Conservation (phyloP, 2,797 vertebrate genomes). For the Nyctibius grandis region DNA sequence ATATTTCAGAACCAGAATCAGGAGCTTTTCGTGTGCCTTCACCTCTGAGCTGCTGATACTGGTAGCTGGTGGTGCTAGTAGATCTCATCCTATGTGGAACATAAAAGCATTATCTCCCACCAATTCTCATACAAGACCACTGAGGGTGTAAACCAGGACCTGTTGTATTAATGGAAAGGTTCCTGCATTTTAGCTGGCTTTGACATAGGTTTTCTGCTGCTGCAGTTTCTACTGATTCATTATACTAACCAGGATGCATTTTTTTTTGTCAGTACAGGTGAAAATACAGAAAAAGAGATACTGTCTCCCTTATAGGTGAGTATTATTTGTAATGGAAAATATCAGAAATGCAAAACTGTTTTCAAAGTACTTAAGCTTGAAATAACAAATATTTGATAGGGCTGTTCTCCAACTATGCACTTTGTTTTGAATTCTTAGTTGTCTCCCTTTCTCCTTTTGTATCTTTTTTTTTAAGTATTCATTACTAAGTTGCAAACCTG, state of each 20-base stretch:
- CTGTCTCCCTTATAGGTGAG: background rate
- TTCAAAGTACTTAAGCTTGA: background rate
- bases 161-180: background rate
- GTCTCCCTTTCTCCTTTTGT: background rate
- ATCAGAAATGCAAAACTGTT: background rate
- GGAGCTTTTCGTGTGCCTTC: background rate
- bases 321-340: background rate
- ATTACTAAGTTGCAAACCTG: conserved; percentile 5
- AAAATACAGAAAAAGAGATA: background rate
- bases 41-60: background rate
- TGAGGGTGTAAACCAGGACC: background rate
- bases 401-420: background rate
- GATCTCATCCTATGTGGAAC: background rate
- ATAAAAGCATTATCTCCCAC: background rate
- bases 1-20: background rate
- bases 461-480: background rate
- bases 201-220: background rate
- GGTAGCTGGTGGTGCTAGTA: background rate
- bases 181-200: background rate
- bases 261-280: background rate
- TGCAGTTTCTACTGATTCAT: background rate
- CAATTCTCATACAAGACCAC: background rate
- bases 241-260: background rate
- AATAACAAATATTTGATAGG: background rate
- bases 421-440: conserved; percentile 1